A percentile compares a stretch with the other conserved stretches of the same genome.
These are phyloP conservation scores for Orthosia incerta DNA, from an alignment of 2,888 invertebrate species.

Conservation along the genomic window DNA sequence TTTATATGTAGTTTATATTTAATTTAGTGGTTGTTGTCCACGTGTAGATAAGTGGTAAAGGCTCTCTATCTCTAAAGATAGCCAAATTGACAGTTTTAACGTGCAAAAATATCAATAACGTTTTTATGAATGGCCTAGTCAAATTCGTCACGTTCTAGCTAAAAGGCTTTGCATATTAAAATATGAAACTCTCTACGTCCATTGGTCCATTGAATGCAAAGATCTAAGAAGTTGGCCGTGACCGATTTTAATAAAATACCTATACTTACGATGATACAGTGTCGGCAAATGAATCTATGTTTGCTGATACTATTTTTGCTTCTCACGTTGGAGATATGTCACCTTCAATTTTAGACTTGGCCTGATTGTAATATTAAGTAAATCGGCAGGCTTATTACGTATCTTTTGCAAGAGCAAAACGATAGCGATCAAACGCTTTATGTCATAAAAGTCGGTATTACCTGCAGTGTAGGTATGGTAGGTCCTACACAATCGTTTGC, in stretches of 20 bases:
- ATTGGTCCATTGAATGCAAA: constrained; percentile 51
- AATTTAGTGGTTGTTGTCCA: no score
- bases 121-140: constrained; percentile 42
- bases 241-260: constrained; percentile 66
- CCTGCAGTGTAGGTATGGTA: no score
- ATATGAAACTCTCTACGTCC: constrained; percentile 41
- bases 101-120: neutral
- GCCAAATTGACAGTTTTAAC: neutral
- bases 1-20: no score
- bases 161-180: constrained; percentile 46
- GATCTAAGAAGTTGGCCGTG: constrained; percentile 67
- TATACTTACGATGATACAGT: constrained; percentile 48
- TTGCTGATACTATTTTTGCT: constrained; percentile 57
- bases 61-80: neutral
- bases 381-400: no score
- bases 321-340: constrained; percentile 34
- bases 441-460: no score
- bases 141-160: constrained; percentile 36
- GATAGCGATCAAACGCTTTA: no score
- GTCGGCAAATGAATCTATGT: constrained; percentile 52
- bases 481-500: no score
- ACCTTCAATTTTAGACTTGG: constrained; percentile 49
- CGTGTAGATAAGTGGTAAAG: no score
- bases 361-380: neutral
- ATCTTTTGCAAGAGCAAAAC: no score